A percentile compares a stretch with the other conserved stretches of the same genome.
phyloP scores from a whole-genome alignment of 2,888 invertebrate genomes.

The Orchestes rusci region DNA sequence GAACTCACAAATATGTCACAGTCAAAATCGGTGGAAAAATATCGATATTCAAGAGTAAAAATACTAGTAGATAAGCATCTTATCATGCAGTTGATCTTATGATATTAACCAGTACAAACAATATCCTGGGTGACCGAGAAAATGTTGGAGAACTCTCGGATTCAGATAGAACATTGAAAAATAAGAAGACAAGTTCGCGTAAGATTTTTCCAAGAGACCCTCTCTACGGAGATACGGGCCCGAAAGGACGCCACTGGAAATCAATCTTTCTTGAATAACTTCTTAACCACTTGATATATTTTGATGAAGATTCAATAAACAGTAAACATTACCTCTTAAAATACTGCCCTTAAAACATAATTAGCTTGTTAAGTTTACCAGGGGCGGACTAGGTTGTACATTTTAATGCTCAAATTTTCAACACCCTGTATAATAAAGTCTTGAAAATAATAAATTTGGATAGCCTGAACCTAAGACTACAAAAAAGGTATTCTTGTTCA shows the following conservation, averaged over 20 bases:
- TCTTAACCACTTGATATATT: too few species aligned
- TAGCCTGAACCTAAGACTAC: not conserved
- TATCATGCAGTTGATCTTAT: too few species aligned
- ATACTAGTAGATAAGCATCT: too few species aligned
- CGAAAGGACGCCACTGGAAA: not conserved
- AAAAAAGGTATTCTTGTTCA: not conserved
- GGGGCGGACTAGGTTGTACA: conserved; percentile 1
- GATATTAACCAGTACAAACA: too few species aligned
- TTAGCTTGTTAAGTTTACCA: not conserved
- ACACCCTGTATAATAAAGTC: not conserved
- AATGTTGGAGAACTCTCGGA: not conserved
- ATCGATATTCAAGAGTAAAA: too few species aligned
- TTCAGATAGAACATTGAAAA: not conserved
- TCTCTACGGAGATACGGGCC: not conserved
- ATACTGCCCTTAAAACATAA: not conserved
- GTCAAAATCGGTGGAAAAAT: too few species aligned
- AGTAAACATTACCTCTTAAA: too few species aligned
- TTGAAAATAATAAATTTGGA: not conserved
- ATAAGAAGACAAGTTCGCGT: not conserved
- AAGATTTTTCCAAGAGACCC: not conserved
- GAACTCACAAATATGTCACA: too few species aligned
- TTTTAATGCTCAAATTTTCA: not conserved
- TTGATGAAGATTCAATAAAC: too few species aligned
- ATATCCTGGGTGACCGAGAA: too few species aligned
- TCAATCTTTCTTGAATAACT: not conserved